These are phyloP conservation scores for Erebia palarica DNA, from an alignment of 2,888 invertebrate species.

Conservation along the genomic window DNA sequence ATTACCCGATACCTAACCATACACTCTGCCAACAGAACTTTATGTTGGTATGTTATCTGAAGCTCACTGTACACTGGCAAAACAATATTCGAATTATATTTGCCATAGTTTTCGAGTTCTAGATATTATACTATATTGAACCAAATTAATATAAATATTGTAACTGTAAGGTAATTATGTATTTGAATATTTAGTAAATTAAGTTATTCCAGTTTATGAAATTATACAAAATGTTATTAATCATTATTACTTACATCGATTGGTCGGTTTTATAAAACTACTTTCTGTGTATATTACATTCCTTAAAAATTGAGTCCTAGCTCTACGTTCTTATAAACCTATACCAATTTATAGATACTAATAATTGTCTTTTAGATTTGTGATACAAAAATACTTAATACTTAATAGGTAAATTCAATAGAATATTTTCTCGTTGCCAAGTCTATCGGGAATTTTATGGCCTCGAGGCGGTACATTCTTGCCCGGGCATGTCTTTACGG, in stretches of 20 bases:
- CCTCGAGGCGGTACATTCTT: too few relatives aligned
- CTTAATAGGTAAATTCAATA: too few relatives aligned
- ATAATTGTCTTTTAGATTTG: too few relatives aligned
- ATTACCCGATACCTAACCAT: too few relatives aligned
- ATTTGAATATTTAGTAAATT: constrained; percentile 20
- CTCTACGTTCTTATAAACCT: constrained; percentile 14
- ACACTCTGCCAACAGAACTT: too few relatives aligned
- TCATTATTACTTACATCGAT: not conserved
- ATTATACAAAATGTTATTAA: constrained; percentile 25
- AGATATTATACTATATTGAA: constrained; percentile 15
- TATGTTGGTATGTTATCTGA: not conserved
- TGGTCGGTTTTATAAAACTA: constrained; percentile 28
- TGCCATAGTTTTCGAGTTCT: constrained; percentile 24
- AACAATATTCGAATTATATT: not conserved
- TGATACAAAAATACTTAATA: too few relatives aligned
- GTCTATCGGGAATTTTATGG: too few relatives aligned
- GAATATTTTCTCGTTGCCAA: too few relatives aligned
- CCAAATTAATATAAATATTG: constrained; percentile 12
- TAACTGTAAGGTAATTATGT: constrained; percentile 3
- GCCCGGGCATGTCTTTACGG: too few relatives aligned
- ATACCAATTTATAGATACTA: constrained; percentile 10
- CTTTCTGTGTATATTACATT: constrained; percentile 30
- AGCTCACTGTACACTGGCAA: not conserved
- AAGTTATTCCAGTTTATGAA: constrained; percentile 26
- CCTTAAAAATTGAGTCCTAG: constrained; percentile 21